A percentile compares a stretch with the other conserved stretches of the same genome.
Conservation (phyloP, 2,888 invertebrate species). For the Capitulum mitella region DNA sequence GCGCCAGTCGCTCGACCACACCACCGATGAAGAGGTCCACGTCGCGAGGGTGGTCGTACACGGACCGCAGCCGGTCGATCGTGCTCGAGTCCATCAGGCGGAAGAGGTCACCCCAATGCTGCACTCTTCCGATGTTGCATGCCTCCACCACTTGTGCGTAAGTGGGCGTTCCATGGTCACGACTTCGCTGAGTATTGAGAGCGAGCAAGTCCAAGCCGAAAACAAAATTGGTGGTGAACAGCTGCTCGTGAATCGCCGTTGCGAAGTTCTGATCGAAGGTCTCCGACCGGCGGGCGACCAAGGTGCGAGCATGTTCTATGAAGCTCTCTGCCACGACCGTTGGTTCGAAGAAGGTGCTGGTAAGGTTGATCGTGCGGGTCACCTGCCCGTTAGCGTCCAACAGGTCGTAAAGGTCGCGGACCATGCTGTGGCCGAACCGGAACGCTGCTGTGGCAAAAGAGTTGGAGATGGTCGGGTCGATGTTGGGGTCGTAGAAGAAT, state of each 20-base stretch:
- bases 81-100: not conserved
- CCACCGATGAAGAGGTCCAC: slow-evolving; percentile 13
- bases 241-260: not conserved
- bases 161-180: not conserved
- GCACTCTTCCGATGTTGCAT: not conserved
- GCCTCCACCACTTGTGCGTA: not conserved
- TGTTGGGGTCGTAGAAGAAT: slow-evolving; percentile 67
- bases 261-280: not conserved
- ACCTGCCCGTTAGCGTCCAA: not conserved
- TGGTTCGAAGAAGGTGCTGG: not conserved
- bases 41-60: not conserved
- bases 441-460: slow-evolving; percentile 92
- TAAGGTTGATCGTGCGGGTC: not conserved
- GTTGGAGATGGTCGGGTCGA: slow-evolving; percentile 83
- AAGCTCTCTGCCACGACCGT: not conserved
- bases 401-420: not conserved
- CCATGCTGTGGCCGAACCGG: not conserved
- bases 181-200: not conserved
- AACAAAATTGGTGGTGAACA: not conserved
- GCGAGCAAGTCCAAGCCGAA: not conserved
- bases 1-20: not conserved
- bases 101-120: not conserved
- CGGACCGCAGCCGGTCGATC: not conserved
- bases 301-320: not conserved
- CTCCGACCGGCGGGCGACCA: not conserved